Evolutionary conservation across 2,797 vertebrate genomes (phyloP).

Genomic region (Manis pentadactyla): DNA sequence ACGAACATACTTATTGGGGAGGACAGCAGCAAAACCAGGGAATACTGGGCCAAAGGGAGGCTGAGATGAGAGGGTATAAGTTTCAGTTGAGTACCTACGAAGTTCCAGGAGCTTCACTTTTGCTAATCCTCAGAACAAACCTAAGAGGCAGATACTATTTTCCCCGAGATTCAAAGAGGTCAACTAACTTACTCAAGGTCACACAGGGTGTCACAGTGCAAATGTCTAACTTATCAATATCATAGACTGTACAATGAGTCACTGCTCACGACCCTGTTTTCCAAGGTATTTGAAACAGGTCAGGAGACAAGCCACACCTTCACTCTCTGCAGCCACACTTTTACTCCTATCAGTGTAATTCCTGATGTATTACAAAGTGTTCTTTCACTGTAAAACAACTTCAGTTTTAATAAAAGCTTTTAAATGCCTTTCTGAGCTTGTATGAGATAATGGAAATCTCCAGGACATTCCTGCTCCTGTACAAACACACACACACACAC

Average conservation of each 20-base stretch:
- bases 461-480: not conserved
- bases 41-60: not conserved
- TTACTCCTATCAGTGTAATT: no score
- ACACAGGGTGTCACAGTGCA: not conserved
- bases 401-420: not conserved
- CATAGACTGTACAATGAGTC: not conserved
- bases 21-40: not conserved
- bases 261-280: not conserved
- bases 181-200: not conserved
- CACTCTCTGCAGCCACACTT: not conserved
- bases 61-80: not conserved
- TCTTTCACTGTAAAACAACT: not conserved
- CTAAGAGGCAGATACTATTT: not conserved
- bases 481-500: not conserved
- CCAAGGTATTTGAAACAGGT: not conserved
- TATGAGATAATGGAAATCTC: not conserved
- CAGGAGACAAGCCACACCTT: not conserved
- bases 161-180: not conserved
- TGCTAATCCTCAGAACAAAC: not conserved
- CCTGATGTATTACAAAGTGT: not conserved
- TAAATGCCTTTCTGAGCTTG: not conserved
- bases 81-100: not conserved
- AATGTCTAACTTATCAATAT: not conserved
- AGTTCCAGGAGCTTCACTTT: not conserved
- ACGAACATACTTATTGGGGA: not conserved